phyloP scores from a whole-genome alignment of 2,113 vertebrate species.

The Rhizomys pruinosus region DNA sequence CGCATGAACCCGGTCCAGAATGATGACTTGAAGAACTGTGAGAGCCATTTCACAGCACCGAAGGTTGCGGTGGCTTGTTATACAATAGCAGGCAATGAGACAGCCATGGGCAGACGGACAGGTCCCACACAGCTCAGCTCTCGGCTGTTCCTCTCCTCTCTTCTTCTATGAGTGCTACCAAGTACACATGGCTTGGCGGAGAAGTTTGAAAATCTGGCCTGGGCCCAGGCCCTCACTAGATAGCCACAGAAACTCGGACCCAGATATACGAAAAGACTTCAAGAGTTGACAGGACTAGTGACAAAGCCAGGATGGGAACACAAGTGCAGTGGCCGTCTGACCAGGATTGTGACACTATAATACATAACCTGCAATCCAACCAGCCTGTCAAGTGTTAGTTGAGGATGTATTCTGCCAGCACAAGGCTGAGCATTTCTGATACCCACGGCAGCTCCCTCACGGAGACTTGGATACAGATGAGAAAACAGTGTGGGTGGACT shows the following conservation, averaged over 20 bases:
- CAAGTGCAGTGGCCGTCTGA: background rate
- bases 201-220: background rate
- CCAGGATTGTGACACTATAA: background rate
- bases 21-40: background rate
- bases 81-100: no score
- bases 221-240: background rate
- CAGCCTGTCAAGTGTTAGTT: background rate
- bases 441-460: no score
- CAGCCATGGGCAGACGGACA: background rate
- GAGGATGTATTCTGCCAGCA: no score
- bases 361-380: background rate
- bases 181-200: background rate
- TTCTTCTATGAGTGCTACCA: background rate
- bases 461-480: background rate
- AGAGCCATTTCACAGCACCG: background rate
- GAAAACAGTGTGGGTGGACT: background rate
- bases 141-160: background rate
- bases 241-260: background rate
- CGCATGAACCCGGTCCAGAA: background rate
- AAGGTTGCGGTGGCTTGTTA: background rate
- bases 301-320: background rate
- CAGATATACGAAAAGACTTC: background rate
- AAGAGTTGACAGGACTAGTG: background rate
- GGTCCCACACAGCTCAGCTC: background rate
- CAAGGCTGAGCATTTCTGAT: no score